These are phyloP conservation scores for Magallana ariakensis DNA, from an alignment of 1,140 invertebrate genomes.

Conservation along the genomic window DNA sequence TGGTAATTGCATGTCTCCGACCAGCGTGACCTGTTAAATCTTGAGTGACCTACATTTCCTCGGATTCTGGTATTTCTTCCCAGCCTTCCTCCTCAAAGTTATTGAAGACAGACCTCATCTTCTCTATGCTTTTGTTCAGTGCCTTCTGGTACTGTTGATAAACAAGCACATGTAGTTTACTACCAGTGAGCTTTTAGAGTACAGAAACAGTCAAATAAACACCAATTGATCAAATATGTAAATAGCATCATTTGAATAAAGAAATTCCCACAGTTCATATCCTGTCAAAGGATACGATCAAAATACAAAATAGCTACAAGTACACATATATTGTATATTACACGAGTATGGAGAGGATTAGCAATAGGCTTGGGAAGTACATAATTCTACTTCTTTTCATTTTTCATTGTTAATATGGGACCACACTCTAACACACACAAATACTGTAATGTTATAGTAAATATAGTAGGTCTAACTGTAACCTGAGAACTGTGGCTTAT, in stretches of 20 bases:
- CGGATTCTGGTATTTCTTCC: slow-evolving; percentile 73
- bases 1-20: too few species aligned
- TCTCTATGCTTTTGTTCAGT: slow-evolving; percentile 66
- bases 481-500: not conserved
- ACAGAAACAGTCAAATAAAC: too few species aligned
- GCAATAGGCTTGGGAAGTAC: not conserved
- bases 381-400: not conserved
- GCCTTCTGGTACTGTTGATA: slow-evolving; percentile 64
- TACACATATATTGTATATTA: too few species aligned
- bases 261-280: too few species aligned
- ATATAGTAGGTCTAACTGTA: slow-evolving; percentile 24
- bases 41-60: slow-evolving; percentile 45
- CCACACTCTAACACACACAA: slow-evolving; percentile 11
- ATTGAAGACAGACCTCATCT: slow-evolving; percentile 64
- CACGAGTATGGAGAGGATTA: not conserved
- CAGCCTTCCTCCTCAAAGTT: slow-evolving; percentile 73
- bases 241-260: not conserved
- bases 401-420: not conserved
- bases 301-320: too few species aligned
- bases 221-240: not conserved
- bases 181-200: not conserved
- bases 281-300: too few species aligned
- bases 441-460: not conserved
- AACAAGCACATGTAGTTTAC: not conserved
- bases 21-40: too few species aligned